phyloP scores from a whole-genome alignment of 2,113 vertebrate species.

The Aegithalos caudatus region DNA sequence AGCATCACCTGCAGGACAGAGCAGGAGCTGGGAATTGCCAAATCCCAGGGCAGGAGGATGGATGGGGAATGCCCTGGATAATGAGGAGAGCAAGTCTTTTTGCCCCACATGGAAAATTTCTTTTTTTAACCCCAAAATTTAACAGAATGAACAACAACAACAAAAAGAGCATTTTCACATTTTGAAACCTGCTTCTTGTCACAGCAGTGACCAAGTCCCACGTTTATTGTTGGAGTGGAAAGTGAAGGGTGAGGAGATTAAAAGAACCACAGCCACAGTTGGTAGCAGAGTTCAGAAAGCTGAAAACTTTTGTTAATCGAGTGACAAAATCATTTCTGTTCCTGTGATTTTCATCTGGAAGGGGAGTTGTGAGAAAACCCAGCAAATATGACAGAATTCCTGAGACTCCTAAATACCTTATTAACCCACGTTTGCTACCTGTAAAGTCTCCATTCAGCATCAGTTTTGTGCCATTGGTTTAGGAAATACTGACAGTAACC shows the following conservation, averaged over 20 bases:
- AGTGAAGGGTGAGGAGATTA: background rate
- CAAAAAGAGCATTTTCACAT: background rate
- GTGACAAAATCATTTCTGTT: background rate
- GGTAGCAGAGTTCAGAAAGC: background rate
- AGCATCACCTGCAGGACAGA: background rate
- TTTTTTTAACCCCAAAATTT: background rate
- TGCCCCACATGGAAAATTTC: background rate
- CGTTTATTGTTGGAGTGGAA: background rate
- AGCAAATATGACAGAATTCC: background rate
- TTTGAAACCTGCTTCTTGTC: background rate
- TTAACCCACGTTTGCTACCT: background rate
- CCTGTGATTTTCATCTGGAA: background rate
- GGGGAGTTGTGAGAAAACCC: background rate
- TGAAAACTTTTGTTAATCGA: background rate
- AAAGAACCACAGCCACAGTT: background rate
- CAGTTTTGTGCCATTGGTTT: background rate
- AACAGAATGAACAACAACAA: rapidly evolving
- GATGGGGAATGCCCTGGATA: rapidly evolving
- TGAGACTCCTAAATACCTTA: background rate
- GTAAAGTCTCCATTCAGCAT: background rate
- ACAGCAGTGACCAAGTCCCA: background rate
- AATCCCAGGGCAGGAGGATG: rapidly evolving
- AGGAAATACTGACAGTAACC: background rate
- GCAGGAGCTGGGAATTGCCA: background rate
- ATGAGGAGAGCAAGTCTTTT: background rate